Conservation (phyloP, 2,797 vertebrate species). For the Danio albolineatus region DNA sequence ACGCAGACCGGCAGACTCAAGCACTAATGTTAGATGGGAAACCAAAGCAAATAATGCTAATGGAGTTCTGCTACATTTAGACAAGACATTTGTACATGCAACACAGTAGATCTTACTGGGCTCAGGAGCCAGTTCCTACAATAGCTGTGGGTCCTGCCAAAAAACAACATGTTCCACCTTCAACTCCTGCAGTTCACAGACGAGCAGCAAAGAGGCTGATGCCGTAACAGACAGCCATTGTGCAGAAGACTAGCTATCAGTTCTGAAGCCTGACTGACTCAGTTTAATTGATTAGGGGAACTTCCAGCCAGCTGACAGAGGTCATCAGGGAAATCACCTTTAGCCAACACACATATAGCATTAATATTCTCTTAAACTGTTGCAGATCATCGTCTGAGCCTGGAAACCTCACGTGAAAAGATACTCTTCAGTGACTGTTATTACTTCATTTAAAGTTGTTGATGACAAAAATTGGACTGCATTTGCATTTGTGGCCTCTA, state of each 20-base stretch:
- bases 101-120: constrained; percentile 79
- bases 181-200: constrained; percentile 62
- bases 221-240: constrained; percentile 53
- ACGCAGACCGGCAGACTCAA: constrained; percentile 43
- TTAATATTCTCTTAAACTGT: neutral
- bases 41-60: neutral
- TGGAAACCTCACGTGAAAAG: neutral
- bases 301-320: constrained; percentile 24
- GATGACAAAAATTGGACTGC: neutral
- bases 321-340: too few species aligned
- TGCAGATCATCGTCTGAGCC: neutral
- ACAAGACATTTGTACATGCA: constrained; percentile 66
- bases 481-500: neutral
- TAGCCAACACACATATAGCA: neutral
- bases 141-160: constrained; percentile 77
- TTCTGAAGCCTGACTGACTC: neutral
- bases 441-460: too few species aligned
- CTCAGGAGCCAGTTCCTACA: constrained; percentile 77
- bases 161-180: constrained; percentile 78
- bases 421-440: too few species aligned
- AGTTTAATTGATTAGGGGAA: constrained; percentile 1
- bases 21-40: constrained; percentile 62
- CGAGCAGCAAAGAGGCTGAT: constrained; percentile 60
- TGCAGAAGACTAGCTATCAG: neutral
- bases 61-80: constrained; percentile 50